Base-by-base conservation (phyloP, 2,113 vertebrate species). In the Tetrao urogallus region DNA sequence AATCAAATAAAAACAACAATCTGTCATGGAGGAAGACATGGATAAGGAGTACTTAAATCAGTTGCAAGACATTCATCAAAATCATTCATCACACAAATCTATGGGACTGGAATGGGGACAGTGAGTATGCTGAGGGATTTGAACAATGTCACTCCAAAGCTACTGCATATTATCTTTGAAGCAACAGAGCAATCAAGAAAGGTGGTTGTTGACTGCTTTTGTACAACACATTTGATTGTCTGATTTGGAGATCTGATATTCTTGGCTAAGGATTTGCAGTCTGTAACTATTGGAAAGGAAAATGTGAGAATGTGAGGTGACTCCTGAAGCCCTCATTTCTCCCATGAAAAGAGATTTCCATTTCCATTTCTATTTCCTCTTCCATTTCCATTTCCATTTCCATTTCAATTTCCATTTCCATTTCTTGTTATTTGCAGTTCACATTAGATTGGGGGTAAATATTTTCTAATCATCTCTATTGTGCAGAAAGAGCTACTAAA, bases 331-430 rank as follows among this genome's bases (percentile, higher is more conserved):
- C 0, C 6, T 1, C 64, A 27, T 50, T 78, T 45, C 30, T 15
- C 7, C n/a, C 5, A 5, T 34, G 30, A 45, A 88, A 73, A 42
- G 3, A 1, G 3, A 0, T 0, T 1, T 73, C 19, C 25, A 27
- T 52, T 52, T 52, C 8, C 50, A 52, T 24, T 48, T 47, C 20
- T 6, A 47, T 20, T 47, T 47, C 45, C 45, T 19, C 19, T 45
- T 45, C 45, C 45, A 47, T 47, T 19, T 47, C 45, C 45, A 47
- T 47, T 47, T 45, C 43, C 43, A 45, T 45, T 45, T 45, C 43
- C 40, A 21, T 21, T 47, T 47, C 47, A 8, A 22, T 48, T 48
- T 48, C 47, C 47, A 48, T 48, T 48, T 54, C 52, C 52, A 54
- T 54, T 54, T 54, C 27, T 54, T 54, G 14, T 14, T 27, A 14